Evolutionary conservation across 2,113 vertebrate genomes (phyloP).

Genomic region (Cepphus grylle): DNA sequence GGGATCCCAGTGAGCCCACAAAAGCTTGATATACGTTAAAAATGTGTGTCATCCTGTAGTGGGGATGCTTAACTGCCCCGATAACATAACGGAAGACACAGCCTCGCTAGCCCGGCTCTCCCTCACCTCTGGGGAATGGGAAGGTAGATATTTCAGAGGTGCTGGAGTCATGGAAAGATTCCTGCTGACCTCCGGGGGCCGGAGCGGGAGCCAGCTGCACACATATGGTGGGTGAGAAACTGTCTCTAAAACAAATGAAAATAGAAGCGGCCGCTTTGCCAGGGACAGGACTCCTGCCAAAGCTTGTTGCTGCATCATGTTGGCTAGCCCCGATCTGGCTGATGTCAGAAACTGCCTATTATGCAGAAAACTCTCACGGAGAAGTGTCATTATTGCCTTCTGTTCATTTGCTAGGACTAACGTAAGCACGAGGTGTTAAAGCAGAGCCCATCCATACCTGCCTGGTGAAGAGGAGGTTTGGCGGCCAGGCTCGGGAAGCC

Average conservation of each 20-base stretch:
- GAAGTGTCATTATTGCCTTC: constrained; percentile 25
- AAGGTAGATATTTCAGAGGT: neutral
- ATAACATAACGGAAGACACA: neutral
- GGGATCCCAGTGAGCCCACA: neutral
- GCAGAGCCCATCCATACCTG: neutral
- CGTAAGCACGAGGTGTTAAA: neutral
- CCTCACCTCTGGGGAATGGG: neutral
- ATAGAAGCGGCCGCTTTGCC: neutral
- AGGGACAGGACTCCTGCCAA: constrained; percentile 50
- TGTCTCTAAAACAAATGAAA: constrained; percentile 60
- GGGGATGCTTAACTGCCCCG: neutral
- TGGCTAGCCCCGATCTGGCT: constrained; percentile 1
- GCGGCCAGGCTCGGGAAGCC: neutral
- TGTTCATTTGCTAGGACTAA: neutral
- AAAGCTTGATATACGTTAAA: neutral
- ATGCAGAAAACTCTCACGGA: constrained; percentile 19
- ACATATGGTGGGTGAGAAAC: constrained; percentile 33
- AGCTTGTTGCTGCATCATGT: constrained; percentile 58
- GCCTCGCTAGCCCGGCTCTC: accelerated
- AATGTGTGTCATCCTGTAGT: accelerated
- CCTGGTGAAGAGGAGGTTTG: neutral
- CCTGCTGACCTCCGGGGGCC: neutral
- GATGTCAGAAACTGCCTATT: constrained; percentile 41
- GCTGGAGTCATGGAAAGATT: constrained; percentile 10
- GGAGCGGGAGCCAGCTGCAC: constrained; percentile 46